Evolutionary conservation across 2,113 vertebrate species (phyloP).

Genomic region (Triplophysa rosa): DNA sequence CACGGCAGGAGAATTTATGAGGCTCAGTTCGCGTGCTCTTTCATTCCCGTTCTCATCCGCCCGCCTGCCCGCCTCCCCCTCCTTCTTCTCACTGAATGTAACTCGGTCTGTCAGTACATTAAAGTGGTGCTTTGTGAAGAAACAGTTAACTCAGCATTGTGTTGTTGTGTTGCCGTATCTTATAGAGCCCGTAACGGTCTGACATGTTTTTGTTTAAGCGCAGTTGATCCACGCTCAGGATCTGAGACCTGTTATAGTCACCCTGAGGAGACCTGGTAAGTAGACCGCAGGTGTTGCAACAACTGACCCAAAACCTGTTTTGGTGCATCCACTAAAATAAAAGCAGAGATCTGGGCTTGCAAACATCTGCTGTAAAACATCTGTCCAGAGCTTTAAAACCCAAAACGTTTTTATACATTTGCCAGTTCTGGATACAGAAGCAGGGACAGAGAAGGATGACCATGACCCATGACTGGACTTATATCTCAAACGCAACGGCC

Average conservation of each 20-base stretch:
- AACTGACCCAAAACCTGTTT: constrained; percentile 17
- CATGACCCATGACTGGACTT: too few relatives aligned
- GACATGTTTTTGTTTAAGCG: constrained; percentile 7
- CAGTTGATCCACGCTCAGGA: not conserved
- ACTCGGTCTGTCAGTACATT: constrained; percentile 5
- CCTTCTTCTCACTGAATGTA: not conserved
- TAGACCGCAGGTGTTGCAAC: constrained; percentile 15
- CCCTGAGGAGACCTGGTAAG: not conserved
- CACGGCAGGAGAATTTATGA: constrained; percentile 23
- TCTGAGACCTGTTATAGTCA: constrained; percentile 11
- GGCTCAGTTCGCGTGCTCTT: not conserved
- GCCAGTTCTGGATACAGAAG: too few relatives aligned
- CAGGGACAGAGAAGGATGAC: too few relatives aligned
- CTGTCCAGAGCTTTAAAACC: constrained; percentile 11
- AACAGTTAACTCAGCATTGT: not conserved
- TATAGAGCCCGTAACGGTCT: not conserved
- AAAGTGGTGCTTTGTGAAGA: constrained; percentile 13
- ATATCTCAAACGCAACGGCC: too few relatives aligned
- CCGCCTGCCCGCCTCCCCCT: not conserved
- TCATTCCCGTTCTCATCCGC: not conserved
- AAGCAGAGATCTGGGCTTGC: too few relatives aligned
- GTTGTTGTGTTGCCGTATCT: not conserved
- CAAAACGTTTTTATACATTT: too few relatives aligned
- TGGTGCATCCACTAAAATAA: not conserved
- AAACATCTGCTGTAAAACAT: constrained; percentile 14